These are phyloP conservation scores for Dynastes grantii DNA, from an alignment of 2,888 invertebrate species.

Conservation along the genomic window DNA sequence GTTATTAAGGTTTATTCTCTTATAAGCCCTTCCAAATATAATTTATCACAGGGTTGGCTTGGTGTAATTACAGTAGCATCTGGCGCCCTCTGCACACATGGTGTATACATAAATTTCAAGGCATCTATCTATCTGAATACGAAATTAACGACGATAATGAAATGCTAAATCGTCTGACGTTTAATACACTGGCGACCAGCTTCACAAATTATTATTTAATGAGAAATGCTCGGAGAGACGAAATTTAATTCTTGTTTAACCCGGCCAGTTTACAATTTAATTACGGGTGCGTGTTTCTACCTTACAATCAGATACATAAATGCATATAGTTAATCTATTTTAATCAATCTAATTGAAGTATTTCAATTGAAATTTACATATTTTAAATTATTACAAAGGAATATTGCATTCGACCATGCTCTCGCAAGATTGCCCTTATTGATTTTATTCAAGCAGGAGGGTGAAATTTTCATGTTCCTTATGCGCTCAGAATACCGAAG, in stretches of 20 bases:
- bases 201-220: conserved; percentile 10
- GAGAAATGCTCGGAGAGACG: background rate
- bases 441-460: conserved; percentile 4
- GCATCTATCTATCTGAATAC: background rate
- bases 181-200: background rate
- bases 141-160: conserved; percentile 13
- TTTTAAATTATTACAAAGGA: background rate
- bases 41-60: background rate
- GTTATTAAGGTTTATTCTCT: background rate
- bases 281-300: background rate
- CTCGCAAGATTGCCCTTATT: background rate
- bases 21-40: background rate
- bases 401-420: background rate
- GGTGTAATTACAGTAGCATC: conserved; percentile 4
- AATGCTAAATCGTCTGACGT: background rate
- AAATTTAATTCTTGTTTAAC: conserved; percentile 5
- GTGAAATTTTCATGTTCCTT: background rate
- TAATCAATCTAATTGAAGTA: conserved; percentile 4
- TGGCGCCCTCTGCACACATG: background rate
- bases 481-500: background rate
- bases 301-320: background rate
- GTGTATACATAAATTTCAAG: background rate
- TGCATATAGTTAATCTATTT: background rate
- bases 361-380: background rate
- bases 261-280: background rate